These are phyloP conservation scores for Cheilosia scutellata DNA, from an alignment of 2,888 invertebrate genomes.

Conservation along the genomic window DNA sequence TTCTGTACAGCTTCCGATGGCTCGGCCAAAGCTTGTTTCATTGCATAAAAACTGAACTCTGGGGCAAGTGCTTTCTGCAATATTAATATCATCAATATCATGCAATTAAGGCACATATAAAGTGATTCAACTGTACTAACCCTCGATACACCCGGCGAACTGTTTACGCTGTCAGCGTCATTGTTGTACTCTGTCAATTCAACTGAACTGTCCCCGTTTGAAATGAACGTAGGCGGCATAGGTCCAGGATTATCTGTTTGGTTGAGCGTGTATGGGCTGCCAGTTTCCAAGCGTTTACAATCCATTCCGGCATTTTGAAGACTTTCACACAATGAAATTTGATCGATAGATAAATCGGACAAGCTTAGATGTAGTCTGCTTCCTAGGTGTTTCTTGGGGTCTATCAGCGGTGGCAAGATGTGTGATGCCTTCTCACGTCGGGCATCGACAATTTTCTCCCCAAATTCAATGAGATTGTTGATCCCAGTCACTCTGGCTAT, in stretches of 20 bases:
- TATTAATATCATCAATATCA: neutral
- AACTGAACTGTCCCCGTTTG: conserved; percentile 88
- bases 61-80: conserved; percentile 81
- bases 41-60: conserved; percentile 95
- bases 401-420: conserved; percentile 89
- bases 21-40: conserved; percentile 94
- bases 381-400: conserved; percentile 84
- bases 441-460: conserved; percentile 85
- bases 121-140: conserved; percentile 82
- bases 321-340: conserved; percentile 91
- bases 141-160: conserved; percentile 93
- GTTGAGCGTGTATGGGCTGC: conserved; percentile 87
- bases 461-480: conserved; percentile 83
- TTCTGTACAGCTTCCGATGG: conserved; percentile 88
- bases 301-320: conserved; percentile 91
- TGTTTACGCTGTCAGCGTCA: conserved; percentile 94
- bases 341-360: conserved; percentile 90
- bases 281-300: conserved; percentile 87
- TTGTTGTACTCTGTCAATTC: conserved; percentile 89
- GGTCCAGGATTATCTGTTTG: conserved; percentile 85
- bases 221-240: conserved; percentile 85
- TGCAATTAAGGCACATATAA: neutral
- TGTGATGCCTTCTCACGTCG: conserved; percentile 89
- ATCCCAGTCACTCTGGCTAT: conserved; percentile 84
- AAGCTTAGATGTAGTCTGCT: conserved; percentile 84